Conservation (phyloP, 53 echinoderm and acorn worm species). For the Paelopatides confundens region DNA sequence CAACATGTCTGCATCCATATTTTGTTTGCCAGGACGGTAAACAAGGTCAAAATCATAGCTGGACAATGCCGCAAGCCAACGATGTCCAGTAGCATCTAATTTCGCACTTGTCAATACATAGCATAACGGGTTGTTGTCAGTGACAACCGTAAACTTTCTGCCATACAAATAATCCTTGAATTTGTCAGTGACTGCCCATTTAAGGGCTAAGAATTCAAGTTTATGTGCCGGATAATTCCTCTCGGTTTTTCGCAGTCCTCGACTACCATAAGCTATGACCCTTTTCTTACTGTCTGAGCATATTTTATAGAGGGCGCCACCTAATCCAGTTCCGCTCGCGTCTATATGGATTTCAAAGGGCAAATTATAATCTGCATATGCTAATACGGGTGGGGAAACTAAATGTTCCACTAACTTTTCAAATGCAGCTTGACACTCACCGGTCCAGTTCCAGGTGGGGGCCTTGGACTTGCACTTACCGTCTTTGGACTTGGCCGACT, state of each 20-base stretch:
- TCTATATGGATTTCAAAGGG: conserved; percentile 22
- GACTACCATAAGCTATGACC: conserved; percentile 37
- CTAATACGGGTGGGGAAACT: neutral
- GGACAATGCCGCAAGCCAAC: conserved; percentile 52
- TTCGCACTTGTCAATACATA: neutral
- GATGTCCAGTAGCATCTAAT: conserved; percentile 15
- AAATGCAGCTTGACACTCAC: neutral
- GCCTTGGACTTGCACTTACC: too few species aligned
- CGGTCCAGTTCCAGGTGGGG: neutral
- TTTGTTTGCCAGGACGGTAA: conserved; percentile 55
- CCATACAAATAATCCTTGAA: too few species aligned
- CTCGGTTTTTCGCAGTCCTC: conserved; percentile 25
- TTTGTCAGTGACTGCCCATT: too few species aligned
- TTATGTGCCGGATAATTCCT: conserved; percentile 31
- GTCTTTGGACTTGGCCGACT: too few species aligned
- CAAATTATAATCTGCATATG: neutral
- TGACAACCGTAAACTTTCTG: too few species aligned
- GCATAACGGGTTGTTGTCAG: conserved; percentile 22
- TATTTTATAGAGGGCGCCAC: conserved; percentile 1
- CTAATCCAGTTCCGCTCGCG: conserved; percentile 14
- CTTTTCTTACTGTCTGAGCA: conserved; percentile 1
- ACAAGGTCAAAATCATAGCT: neutral
- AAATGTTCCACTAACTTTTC: neutral
- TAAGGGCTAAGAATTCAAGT: too few species aligned
- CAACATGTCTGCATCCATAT: conserved; percentile 55